phyloP scores from a whole-genome alignment of 2,797 vertebrate genomes.

The Sebastiscus tertius region DNA sequence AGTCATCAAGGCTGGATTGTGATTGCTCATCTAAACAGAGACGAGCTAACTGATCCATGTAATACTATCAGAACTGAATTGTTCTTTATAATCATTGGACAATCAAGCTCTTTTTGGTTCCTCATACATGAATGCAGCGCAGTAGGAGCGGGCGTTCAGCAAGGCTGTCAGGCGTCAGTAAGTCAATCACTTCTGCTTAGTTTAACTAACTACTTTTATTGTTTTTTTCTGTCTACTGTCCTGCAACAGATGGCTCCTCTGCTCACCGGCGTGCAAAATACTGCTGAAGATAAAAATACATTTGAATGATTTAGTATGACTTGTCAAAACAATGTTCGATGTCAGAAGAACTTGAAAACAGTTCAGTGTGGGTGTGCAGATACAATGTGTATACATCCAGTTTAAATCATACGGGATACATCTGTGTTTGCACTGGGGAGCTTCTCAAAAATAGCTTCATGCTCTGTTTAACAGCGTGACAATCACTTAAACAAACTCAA shows the following conservation, averaged over 20 bases:
- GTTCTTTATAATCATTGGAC: background rate
- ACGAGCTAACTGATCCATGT: background rate
- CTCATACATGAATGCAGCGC: constrained; percentile 18
- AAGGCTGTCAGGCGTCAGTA: constrained; percentile 55
- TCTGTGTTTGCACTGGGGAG: constrained; percentile 21
- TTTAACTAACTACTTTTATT: constrained; percentile 66
- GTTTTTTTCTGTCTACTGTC: constrained; percentile 32
- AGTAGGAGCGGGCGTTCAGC: constrained; percentile 1
- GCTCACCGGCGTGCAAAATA: constrained; percentile 7
- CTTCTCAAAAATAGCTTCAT: constrained; percentile 6
- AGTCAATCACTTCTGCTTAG: constrained; percentile 66
- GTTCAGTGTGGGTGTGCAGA: background rate
- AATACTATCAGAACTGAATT: background rate
- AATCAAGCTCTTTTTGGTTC: constrained; percentile 17
- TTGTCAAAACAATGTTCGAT: background rate
- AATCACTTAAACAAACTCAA: constrained; percentile 10
- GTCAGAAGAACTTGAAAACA: background rate
- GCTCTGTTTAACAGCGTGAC: constrained; percentile 5
- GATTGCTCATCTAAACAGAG: background rate
- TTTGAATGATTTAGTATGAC: background rate
- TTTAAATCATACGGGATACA: background rate
- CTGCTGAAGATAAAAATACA: background rate
- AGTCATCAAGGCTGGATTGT: background rate
- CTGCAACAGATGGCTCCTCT: constrained; percentile 50
- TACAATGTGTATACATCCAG: background rate